A percentile compares a stretch with the other conserved stretches of the same genome.
phyloP scores from a whole-genome alignment of 2,797 vertebrate species.

The Tokudaia muenninki region DNA sequence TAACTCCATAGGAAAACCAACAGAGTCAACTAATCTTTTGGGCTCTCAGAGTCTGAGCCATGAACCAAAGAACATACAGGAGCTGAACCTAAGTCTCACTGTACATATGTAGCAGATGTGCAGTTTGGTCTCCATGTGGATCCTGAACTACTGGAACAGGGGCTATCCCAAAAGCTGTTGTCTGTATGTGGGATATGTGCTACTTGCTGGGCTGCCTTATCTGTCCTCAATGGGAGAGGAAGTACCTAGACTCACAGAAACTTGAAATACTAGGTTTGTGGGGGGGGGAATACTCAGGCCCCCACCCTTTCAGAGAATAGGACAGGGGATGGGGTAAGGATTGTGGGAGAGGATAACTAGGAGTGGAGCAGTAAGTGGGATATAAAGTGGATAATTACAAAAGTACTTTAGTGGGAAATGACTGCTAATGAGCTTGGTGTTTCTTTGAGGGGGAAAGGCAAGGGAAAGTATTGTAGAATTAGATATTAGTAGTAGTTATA shows the following conservation, averaged over 20 bases:
- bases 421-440: background rate
- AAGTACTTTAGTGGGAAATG: background rate
- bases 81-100: background rate
- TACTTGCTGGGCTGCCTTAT: background rate
- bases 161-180: background rate
- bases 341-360: background rate
- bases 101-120: background rate
- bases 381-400: background rate
- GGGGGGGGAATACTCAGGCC: background rate
- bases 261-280: background rate
- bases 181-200: background rate
- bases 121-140: background rate
- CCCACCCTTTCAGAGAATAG: background rate
- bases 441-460: background rate
- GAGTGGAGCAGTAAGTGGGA: background rate
- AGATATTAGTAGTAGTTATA: background rate
- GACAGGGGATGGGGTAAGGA: background rate
- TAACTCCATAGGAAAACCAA: background rate
- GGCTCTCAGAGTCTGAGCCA: background rate
- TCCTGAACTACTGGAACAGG: background rate
- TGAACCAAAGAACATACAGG: background rate
- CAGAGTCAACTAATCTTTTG: background rate
- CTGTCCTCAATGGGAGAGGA: background rate
- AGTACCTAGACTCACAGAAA: background rate
- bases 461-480: conserved; percentile 26